Base-by-base conservation (phyloP, 1,140 invertebrate species). In the Brachionus sp. region DNA sequence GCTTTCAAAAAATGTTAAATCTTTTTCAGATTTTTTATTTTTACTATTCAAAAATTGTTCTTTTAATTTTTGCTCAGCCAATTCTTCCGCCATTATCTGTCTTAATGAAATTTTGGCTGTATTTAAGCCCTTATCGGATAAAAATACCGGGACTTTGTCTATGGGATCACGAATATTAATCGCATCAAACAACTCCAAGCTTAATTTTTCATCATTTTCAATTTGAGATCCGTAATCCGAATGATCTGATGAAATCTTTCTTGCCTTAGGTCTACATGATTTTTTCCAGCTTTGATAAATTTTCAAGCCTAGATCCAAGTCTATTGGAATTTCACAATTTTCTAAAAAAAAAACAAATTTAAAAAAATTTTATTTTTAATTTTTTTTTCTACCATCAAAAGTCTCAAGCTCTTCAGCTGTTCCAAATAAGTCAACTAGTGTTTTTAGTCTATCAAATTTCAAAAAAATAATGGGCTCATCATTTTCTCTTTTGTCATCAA, bases 211-310 rank as follows among this genome's bases (percentile, higher is more conserved):
- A 37, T 80, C 77, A 13, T 62, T 62, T 23, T 80, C 62, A 25
- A 80, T 37, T 44, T 80, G 77, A 39, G 29, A 37, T 4, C 57
- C 77, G 19, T 37, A 70, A 39, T 46, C 39, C 0, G 39, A 75
- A 25, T 23, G 7, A 5, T 37, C 35, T 16, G 16, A 39, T 6
- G 66, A 70, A n/a, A 70, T 19, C 37, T 70, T 70, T 70, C 37
- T 70, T 23, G 64, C 1, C n/a, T 12, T 77, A 6, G 73, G 23
- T 19, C 25, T 16, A 16, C 13, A 39, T n/a, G 42, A n/a, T 23
- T 80, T 80, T 80, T 80, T 80, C 77, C 77, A 80, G 25, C 50
- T 80, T 33, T 62, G 50, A 66, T 80, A 80, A 19, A 80, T 23
- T 19, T 66, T 16, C 10, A 42, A 66, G n/a, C 46, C 77, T 12